Evolutionary conservation across 2,888 invertebrate genomes (phyloP), one percentile per base, ranked within the genome.

Genomic region (Noctua pronuba): DNA sequence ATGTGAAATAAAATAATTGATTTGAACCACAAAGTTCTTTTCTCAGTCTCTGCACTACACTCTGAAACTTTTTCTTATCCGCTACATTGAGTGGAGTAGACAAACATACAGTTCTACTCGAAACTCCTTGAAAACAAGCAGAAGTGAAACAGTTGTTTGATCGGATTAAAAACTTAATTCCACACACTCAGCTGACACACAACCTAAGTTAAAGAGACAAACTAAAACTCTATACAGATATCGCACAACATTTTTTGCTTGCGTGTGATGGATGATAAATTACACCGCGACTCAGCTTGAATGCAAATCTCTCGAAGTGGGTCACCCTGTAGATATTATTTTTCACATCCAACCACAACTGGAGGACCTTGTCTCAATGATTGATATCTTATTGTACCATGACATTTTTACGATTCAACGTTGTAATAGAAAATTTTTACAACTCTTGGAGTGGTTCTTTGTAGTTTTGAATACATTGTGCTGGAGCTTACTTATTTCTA

Each of bases 281-380:
- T 92, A 94, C 92, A 88, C 82, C 82, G 88, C 91, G 88, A 92
- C 92, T 90, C 90, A 90, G 91, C 90, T 90, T 94, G 95, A 95
- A 96, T 96, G 96, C 96, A 96, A 96, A 96, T 96, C 92, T 94
- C 91, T 92, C 91, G 91, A 96, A 96, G 92, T 96, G 93, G 96
- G 96, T 96, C 96, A 96, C 91, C 89, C 83, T 88, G 89, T 91
- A 91, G 92, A 93, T 93, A 94, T 95, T 95, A 94, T 96, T 95
- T 95, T 95, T 93, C 92, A 93, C 92, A 93, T 93, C 90, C 92
- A 92, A 93, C 93, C 93, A 93, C 93, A 94, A 93, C 92, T 92
- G 91, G 88, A 91, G 91, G 91, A 92, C 92, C 92, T 94, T 92
- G 91, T 93, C 93, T 88, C 85, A 92, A 94, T 96, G 96, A 96